Base-by-base conservation (phyloP, 2,888 invertebrate species). In the Pteria penguin region DNA sequence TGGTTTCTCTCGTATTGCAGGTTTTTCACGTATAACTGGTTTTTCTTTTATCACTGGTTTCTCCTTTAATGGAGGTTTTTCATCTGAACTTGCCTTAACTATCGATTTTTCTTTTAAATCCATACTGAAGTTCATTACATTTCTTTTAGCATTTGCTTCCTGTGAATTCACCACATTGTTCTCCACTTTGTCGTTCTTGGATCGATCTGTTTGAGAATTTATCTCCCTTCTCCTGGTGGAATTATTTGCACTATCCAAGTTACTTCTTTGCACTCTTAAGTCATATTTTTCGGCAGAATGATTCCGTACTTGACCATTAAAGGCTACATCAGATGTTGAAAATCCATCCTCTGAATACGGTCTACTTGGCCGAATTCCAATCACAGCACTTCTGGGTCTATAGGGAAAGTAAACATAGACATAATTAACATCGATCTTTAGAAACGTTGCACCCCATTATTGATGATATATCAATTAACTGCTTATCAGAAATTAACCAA, bases 301-400 rank as follows among this genome's bases (percentile, higher is more conserved):
- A 8, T 27, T 55, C 57, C 31, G 14, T 29, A 57, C 33, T 8
- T 18, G 45, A 8, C 18, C 45, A 8, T 18, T 45, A 14, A 45
- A 14, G 45, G 8, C 18, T 45, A 8, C 18, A 45, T 45, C 45
- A 18, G 45, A 45, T 52, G 45, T 36, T 18, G 69, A 61, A 24
- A 69, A 36, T 27, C 63, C 74, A 61, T 68, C 33, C 31, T 74
- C 74, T 18, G 74, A 74, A 55, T 68, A 62, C 5, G 68, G 55
- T 24, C 74, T 29, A 31, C 32, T 18, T 33, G 68, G 74, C 62
- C 62, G 62, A 29, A 22, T 62, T 22, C 74, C 62, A 24, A 68
- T 27, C 22, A 68, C 68, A 24, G 54, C 54, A 68, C 74, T 74
- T 29, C 68, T 74, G 24, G 74, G 68, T 62, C 74, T 74, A 24